Percentiles rank a stretch among this genome's conserved stretches.
Evolutionary conservation across 1,140 invertebrate genomes (phyloP).

Genomic region (Bradynema listronoti): DNA sequence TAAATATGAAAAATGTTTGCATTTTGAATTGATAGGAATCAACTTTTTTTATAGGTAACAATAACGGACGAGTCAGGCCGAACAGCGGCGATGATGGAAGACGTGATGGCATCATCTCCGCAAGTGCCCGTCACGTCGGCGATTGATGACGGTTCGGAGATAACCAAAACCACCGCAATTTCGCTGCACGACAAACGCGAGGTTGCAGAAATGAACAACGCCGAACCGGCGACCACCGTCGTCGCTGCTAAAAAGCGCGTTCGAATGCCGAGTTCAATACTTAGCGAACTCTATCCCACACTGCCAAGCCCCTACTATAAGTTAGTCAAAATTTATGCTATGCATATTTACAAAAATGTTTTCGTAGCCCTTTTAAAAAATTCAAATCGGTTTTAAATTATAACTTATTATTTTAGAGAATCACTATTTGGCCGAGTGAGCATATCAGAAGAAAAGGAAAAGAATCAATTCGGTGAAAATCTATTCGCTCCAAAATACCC

Average conservation of each 20-base stretch:
- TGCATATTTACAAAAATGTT: slow-evolving; percentile 2
- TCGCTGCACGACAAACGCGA: no score
- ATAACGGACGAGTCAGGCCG: slow-evolving; percentile 50
- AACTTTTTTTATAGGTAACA: slow-evolving; percentile 40
- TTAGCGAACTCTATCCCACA: slow-evolving; percentile 52
- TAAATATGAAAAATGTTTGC: no score
- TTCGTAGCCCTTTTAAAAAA: slow-evolving; percentile 6
- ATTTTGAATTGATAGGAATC: no score
- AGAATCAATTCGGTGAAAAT: slow-evolving; percentile 44
- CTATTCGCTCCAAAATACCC: slow-evolving; percentile 56
- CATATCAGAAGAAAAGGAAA: slow-evolving; percentile 55
- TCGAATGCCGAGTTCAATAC: slow-evolving; percentile 55
- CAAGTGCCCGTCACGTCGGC: no score
- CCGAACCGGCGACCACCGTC: slow-evolving; percentile 31
- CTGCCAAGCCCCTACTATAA: slow-evolving; percentile 55
- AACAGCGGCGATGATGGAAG: slow-evolving; percentile 7
- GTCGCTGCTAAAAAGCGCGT: slow-evolving; percentile 48
- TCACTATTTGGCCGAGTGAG: slow-evolving; percentile 50
- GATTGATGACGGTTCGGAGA: no score
- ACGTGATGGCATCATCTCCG: not conserved
- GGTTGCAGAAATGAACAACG: slow-evolving; percentile 31
- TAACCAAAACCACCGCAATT: no score
- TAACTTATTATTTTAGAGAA: slow-evolving; percentile 41
- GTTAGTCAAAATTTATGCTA: slow-evolving; percentile 27
- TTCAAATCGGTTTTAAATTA: not conserved